These are phyloP conservation scores for Spodoptera exigua DNA, from an alignment of 2,888 invertebrate species.

Conservation along the genomic window DNA sequence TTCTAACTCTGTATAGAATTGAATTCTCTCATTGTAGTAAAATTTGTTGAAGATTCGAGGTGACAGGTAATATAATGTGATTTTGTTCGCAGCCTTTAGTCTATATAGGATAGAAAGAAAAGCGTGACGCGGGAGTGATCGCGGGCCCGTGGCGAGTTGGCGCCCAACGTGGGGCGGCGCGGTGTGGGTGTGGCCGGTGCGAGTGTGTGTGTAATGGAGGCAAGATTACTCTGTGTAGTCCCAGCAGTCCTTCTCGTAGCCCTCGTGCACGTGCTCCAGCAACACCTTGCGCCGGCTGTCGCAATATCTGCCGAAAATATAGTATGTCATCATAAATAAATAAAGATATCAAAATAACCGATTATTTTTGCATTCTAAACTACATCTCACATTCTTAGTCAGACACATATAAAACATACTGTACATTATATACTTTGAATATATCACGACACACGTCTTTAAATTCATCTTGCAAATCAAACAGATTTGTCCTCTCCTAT, in stretches of 20 bases:
- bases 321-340: neutral
- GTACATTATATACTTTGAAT: no score
- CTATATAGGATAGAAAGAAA: constrained; percentile 47
- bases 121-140: constrained; percentile 26
- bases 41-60: constrained; percentile 36
- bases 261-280: constrained; percentile 99
- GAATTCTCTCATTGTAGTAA: constrained; percentile 37
- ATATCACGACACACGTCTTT: no score
- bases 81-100: constrained; percentile 60
- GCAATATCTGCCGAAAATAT: constrained; percentile 94
- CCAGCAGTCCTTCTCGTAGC: constrained; percentile 99
- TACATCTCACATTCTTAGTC: no score
- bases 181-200: constrained; percentile 26
- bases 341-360: neutral
- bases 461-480: no score
- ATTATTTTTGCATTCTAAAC: no score
- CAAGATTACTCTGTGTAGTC: constrained; percentile 95
- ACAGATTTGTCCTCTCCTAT: no score
- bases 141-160: constrained; percentile 9
- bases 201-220: constrained; percentile 55
- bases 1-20: constrained; percentile 26
- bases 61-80: constrained; percentile 55
- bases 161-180: constrained; percentile 27
- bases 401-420: no score
- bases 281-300: constrained; percentile 98